These are phyloP conservation scores for Trichonephila inaurata DNA, from an alignment of 1,140 invertebrate species.

Conservation along the genomic window DNA sequence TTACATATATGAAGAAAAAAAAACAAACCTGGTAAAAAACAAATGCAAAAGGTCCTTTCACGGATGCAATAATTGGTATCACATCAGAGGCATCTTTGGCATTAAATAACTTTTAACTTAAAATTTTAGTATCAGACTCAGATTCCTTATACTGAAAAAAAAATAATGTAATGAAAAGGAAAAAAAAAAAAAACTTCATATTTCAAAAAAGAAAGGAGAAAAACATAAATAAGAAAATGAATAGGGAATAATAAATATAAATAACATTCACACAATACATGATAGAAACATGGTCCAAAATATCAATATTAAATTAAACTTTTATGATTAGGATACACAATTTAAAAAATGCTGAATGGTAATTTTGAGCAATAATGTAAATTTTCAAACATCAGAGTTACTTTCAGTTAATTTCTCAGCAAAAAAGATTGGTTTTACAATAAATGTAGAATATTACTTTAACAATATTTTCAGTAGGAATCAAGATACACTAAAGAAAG, in stretches of 20 bases:
- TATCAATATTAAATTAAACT: no score
- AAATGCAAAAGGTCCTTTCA: conserved; percentile 90
- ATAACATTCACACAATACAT: no score
- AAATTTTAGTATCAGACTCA: conserved; percentile 51
- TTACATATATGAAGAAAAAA: not conserved
- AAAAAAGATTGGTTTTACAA: no score
- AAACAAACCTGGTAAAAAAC: conserved; percentile 86
- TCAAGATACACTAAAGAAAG: no score
- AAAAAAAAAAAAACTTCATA: not conserved
- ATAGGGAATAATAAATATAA: not conserved
- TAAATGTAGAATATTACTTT: no score
- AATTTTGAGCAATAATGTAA: no score
- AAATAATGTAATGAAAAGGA: not conserved
- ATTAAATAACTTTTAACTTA: conserved; percentile 33
- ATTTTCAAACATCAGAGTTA: no score
- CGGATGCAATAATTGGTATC: conserved; percentile 2
- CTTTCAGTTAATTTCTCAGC: no score
- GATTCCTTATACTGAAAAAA: not conserved
- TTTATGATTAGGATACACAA: no score
- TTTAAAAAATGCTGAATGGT: no score
- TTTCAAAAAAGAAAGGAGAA: not conserved
- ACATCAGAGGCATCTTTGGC: not conserved
- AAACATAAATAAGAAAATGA: not conserved
- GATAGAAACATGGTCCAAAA: no score
- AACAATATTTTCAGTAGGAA: no score